These are phyloP conservation scores for Panthera leo DNA, from an alignment of 2,113 vertebrate genomes.

Conservation along the genomic window DNA sequence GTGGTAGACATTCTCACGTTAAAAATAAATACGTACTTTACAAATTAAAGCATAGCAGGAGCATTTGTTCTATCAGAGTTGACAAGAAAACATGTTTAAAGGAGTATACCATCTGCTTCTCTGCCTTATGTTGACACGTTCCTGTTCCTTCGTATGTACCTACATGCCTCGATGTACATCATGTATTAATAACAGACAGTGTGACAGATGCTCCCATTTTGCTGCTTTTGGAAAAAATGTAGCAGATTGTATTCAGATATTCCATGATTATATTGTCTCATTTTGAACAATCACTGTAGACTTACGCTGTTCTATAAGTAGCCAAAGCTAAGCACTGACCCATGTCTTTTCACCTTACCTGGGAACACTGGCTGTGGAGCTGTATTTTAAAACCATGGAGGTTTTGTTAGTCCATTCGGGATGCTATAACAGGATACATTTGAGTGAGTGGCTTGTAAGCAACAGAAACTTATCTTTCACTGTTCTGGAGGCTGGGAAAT, in stretches of 20 bases:
- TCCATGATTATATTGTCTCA: slow-evolving; percentile 23
- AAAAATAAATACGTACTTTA: slow-evolving; percentile 58
- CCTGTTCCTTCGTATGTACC: slow-evolving; percentile 24
- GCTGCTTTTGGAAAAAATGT: slow-evolving; percentile 28
- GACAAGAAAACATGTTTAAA: slow-evolving; percentile 62
- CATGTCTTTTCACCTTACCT: not conserved
- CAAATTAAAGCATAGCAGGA: slow-evolving; percentile 62
- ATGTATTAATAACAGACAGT: slow-evolving; percentile 54
- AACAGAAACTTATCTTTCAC: not conserved
- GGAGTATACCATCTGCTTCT: slow-evolving; percentile 61
- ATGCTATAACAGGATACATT: not conserved
- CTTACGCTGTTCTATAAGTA: not conserved
- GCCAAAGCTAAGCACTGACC: not conserved
- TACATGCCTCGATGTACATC: not conserved
- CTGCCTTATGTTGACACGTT: slow-evolving; percentile 7
- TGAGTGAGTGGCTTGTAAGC: not conserved
- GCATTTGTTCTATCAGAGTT: slow-evolving; percentile 68
- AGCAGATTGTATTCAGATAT: slow-evolving; percentile 49
- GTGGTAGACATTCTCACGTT: slow-evolving; percentile 37
- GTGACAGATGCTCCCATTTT: slow-evolving; percentile 60
- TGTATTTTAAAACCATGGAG: not conserved
- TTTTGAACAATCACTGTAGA: not conserved
- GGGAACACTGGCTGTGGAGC: rapidly evolving
- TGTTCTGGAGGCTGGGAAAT: not conserved
- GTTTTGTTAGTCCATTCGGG: not conserved